Conservation (phyloP, 2,797 vertebrate genomes). For the Hippocampus kuda region DNA sequence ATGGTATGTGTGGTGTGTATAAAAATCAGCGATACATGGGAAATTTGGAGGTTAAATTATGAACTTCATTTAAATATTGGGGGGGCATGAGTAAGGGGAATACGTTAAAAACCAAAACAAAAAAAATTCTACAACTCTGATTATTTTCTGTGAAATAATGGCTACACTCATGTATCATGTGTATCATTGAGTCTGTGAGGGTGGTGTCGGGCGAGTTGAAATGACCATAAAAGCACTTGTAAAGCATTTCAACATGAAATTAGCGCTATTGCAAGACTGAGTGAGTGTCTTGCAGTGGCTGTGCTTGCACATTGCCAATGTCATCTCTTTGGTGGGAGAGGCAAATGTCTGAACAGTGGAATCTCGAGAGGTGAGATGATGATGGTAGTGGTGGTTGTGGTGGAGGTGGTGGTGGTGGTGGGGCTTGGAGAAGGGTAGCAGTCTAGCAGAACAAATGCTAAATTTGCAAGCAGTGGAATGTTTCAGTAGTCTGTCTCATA, state of each 20-base stretch:
- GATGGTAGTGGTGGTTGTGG: too few species aligned
- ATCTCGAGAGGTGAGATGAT: slow-evolving; percentile 24
- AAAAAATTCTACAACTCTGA: neutral
- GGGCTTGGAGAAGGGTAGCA: slow-evolving; percentile 41
- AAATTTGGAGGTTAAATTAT: neutral
- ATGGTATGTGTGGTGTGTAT: slow-evolving; percentile 46
- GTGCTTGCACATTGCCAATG: slow-evolving; percentile 44
- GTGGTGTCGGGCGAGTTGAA: neutral
- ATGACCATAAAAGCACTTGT: slow-evolving; percentile 31
- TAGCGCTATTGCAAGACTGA: slow-evolving; percentile 51
- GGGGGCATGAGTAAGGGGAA: neutral
- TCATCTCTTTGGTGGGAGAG: slow-evolving; percentile 69
- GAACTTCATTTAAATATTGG: neutral
- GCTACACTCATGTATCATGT: neutral
- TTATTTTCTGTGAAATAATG: neutral
- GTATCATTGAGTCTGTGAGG: too few species aligned
- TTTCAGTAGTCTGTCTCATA: slow-evolving; percentile 65
- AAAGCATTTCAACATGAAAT: slow-evolving; percentile 33
- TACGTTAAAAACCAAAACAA: neutral
- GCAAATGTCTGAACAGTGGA: slow-evolving; percentile 35
- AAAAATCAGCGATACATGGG: neutral
- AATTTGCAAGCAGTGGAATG: slow-evolving; percentile 63
- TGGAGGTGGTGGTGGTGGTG: slow-evolving; percentile 13
- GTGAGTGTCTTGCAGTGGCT: slow-evolving; percentile 16
- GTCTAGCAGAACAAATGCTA: slow-evolving; percentile 40